These are phyloP conservation scores for Rhynchonycteris naso DNA, from an alignment of 2,797 vertebrate genomes.

Conservation along the genomic window DNA sequence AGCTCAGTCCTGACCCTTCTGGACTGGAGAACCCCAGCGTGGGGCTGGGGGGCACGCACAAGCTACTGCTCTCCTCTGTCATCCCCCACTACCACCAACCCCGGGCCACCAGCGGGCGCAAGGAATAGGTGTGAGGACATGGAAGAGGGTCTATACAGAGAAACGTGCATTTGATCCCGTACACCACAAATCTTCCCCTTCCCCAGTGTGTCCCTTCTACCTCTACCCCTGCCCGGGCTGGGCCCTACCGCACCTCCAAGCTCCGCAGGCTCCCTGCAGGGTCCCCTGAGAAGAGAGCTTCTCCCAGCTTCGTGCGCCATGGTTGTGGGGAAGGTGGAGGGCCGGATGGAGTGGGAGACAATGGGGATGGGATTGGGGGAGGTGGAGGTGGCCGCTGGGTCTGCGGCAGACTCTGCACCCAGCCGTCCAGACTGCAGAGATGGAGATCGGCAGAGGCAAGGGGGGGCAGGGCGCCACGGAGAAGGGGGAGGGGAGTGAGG, in stretches of 20 bases:
- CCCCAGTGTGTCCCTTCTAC: neutral
- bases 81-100: neutral
- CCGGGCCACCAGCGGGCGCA: constrained; percentile 5
- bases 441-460: constrained; percentile 51
- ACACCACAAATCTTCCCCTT: neutral
- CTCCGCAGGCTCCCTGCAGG: constrained; percentile 74
- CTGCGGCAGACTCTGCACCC: constrained; percentile 86
- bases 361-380: constrained; percentile 81
- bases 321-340: constrained; percentile 85
- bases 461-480: constrained; percentile 62
- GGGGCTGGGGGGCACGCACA: neutral
- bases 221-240: constrained; percentile 78
- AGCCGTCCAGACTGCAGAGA: constrained; percentile 76
- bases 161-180: constrained; percentile 34
- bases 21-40: neutral
- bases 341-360: constrained; percentile 81
- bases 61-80: neutral
- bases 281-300: constrained; percentile 68
- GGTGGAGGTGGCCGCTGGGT: constrained; percentile 85
- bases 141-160: neutral
- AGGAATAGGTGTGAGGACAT: constrained; percentile 14
- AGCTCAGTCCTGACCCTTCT: neutral
- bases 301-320: constrained; percentile 87
- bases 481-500: constrained; percentile 60
- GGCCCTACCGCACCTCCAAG: constrained; percentile 87